Evolutionary conservation across 2,113 vertebrate genomes (phyloP).

Genomic region (Gallinago media): DNA sequence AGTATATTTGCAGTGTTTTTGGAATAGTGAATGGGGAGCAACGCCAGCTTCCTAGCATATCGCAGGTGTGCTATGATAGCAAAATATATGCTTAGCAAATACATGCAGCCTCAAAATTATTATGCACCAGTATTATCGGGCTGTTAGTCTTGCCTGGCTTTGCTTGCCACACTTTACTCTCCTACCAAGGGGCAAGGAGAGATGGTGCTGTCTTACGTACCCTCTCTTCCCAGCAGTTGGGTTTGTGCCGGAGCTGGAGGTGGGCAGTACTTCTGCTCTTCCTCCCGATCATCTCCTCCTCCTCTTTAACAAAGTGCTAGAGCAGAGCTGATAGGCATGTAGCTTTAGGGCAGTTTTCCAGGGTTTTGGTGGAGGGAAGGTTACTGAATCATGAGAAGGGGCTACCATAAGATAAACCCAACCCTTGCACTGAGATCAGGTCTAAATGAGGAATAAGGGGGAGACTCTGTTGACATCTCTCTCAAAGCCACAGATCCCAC

Average conservation of each 20-base stretch:
- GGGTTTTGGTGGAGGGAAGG: not conserved
- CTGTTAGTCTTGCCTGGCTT: not conserved
- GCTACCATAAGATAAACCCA: not conserved
- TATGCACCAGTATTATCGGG: not conserved
- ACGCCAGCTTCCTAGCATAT: not conserved
- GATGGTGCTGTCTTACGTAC: not conserved
- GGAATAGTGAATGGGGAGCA: not conserved
- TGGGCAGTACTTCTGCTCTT: not conserved
- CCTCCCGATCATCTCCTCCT: rapidly evolving
- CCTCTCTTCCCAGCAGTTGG: not conserved
- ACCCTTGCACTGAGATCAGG: not conserved
- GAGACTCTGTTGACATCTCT: not conserved
- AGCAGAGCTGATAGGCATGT: not conserved
- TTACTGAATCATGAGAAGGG: not conserved
- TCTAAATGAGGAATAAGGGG: not conserved
- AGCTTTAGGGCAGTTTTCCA: not conserved
- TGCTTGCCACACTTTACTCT: not conserved
- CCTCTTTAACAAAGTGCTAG: not conserved
- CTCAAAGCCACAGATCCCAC: not conserved
- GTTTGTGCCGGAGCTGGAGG: not conserved
- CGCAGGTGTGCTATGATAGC: not conserved
- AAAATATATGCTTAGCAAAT: not conserved
- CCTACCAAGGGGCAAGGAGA: not conserved
- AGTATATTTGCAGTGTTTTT: not conserved
- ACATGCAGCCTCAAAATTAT: not conserved